These are phyloP conservation scores for Vidua macroura DNA, from an alignment of 2,113 vertebrate species.

Conservation along the genomic window DNA sequence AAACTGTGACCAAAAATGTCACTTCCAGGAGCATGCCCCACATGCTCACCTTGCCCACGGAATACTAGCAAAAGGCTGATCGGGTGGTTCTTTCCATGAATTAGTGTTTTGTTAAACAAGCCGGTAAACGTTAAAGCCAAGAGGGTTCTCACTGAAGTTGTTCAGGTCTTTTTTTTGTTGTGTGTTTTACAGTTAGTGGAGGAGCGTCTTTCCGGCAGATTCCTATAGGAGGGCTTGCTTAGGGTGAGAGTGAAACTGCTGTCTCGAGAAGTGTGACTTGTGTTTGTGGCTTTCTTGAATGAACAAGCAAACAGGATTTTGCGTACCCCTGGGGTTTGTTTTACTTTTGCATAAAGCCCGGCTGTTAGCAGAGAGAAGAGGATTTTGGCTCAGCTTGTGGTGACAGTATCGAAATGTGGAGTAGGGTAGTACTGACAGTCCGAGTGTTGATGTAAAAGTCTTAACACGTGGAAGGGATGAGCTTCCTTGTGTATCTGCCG, in stretches of 20 bases:
- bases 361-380: background rate
- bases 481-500: background rate
- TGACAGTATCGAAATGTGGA: background rate
- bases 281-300: constrained; percentile 46
- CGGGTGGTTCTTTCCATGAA: background rate
- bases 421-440: background rate
- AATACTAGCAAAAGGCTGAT: background rate
- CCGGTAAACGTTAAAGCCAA: constrained; percentile 38
- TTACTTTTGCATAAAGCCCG: background rate
- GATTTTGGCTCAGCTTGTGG: background rate
- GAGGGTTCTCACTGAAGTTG: background rate
- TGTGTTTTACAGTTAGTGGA: constrained; percentile 45
- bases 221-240: constrained; percentile 50
- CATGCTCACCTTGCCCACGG: background rate
- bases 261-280: constrained; percentile 4
- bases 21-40: background rate
- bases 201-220: constrained; percentile 49
- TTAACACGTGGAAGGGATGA: constrained; percentile 33
- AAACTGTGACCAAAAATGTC: background rate
- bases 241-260: constrained; percentile 57
- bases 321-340: background rate
- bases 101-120: constrained; percentile 35
- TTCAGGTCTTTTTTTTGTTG: background rate
- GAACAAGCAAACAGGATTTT: background rate
- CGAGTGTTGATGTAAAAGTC: constrained; percentile 2